Evolutionary conservation across 1,140 invertebrate genomes (phyloP).

Genomic region (Sitobion miscanthi): DNA sequence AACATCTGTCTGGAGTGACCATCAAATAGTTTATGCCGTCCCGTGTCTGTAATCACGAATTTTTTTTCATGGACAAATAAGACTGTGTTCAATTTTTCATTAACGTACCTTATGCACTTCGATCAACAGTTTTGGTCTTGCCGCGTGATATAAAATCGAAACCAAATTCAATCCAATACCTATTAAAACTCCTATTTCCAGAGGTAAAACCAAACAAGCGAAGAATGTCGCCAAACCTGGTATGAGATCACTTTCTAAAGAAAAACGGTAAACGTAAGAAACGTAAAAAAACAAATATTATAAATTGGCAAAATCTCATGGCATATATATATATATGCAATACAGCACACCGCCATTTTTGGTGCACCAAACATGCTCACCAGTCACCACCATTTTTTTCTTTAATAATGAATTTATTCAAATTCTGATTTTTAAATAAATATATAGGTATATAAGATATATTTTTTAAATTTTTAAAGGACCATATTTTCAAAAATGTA

Average conservation of each 20-base stretch:
- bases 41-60: not conserved
- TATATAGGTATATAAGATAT: no score
- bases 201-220: conserved; percentile 78
- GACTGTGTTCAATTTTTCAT: no score
- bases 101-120: conserved; percentile 68
- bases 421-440: no score
- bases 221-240: conserved; percentile 85
- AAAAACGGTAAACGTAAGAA: not conserved
- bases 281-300: not conserved
- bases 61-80: not conserved
- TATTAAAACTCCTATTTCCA: conserved; percentile 88
- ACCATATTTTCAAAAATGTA: no score
- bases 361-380: no score
- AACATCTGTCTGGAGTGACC: conserved; percentile 81
- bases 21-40: conserved; percentile 78
- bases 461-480: no score
- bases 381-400: no score
- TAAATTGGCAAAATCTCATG: not conserved
- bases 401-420: no score
- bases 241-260: conserved; percentile 76
- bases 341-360: no score
- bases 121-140: conserved; percentile 82
- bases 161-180: conserved; percentile 87
- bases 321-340: no score
- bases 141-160: conserved; percentile 88